These are phyloP conservation scores for Syngnathus floridae DNA, from an alignment of 2,113 vertebrate species.

Conservation along the genomic window DNA sequence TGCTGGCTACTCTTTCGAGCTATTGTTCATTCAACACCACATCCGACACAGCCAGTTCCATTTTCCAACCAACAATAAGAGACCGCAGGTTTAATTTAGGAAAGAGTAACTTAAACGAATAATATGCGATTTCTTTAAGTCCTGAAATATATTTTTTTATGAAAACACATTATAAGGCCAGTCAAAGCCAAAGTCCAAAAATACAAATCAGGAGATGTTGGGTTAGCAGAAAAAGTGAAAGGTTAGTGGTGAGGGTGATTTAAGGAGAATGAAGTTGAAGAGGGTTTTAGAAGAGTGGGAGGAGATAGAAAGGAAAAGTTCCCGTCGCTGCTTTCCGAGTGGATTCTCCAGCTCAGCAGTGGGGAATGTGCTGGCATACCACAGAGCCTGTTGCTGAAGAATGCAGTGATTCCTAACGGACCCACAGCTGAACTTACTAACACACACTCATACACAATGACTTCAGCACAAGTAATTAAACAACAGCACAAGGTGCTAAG, in stretches of 20 bases:
- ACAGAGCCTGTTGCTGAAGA: conserved; percentile 77
- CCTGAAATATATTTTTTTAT: conserved; percentile 3
- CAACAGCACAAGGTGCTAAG: not conserved
- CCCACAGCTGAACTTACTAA: conserved; percentile 53
- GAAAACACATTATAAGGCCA: conserved; percentile 3
- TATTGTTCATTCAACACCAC: conserved; percentile 62
- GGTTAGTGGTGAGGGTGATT: conserved; percentile 13
- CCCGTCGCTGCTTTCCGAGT: conserved; percentile 68
- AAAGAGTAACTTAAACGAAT: conserved; percentile 1
- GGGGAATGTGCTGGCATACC: conserved; percentile 89
- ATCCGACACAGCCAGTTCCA: conserved; percentile 38
- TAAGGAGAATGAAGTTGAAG: conserved; percentile 18
- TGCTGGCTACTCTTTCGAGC: conserved; percentile 27
- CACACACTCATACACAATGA: conserved; percentile 14
- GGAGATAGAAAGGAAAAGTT: conserved; percentile 45
- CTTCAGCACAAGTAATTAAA: not conserved
- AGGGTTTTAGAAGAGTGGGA: conserved; percentile 18
- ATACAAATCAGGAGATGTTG: not conserved
- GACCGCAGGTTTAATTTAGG: conserved; percentile 5
- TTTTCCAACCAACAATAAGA: conserved; percentile 25
- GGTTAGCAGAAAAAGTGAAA: not conserved
- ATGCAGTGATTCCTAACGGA: conserved; percentile 85
- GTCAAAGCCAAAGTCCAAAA: conserved; percentile 18
- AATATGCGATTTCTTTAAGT: not conserved
- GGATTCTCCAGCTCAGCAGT: conserved; percentile 83